These are phyloP conservation scores for Erythrocebus patas DNA, from an alignment of 2,113 vertebrate species.

Conservation along the genomic window DNA sequence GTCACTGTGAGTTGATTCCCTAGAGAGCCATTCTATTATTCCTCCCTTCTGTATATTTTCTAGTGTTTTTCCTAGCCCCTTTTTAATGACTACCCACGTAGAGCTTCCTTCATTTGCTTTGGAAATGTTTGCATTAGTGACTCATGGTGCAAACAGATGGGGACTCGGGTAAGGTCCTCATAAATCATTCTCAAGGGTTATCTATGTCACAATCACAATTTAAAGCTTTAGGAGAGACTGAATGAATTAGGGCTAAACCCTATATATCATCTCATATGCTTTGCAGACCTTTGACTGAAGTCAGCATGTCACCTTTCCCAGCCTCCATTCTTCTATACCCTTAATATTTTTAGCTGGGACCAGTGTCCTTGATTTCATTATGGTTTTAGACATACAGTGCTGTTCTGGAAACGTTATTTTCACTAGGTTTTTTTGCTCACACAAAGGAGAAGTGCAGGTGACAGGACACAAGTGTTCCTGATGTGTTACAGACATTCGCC, in stretches of 20 bases:
- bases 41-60: constrained; percentile 23
- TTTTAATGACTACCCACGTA: constrained; percentile 54
- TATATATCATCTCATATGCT: not conserved
- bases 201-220: constrained; percentile 32
- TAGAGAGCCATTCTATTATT: not conserved
- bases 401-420: not conserved
- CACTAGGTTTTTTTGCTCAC: not conserved
- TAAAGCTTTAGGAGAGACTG: not conserved
- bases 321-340: not conserved
- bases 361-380: not conserved
- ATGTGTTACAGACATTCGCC: not conserved
- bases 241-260: constrained; percentile 33
- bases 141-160: constrained; percentile 52
- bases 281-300: not conserved
- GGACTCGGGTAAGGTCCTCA: not conserved
- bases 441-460: constrained; percentile 29
- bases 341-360: not conserved
- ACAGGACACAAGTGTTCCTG: not conserved
- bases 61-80: not conserved
- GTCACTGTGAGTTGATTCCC: not conserved
- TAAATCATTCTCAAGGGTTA: constrained; percentile 65
- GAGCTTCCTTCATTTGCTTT: constrained; percentile 36
- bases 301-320: not conserved
- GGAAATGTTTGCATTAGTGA: constrained; percentile 57
- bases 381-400: not conserved